phyloP scores from a whole-genome alignment of 2,888 invertebrate species.

The Cheiracanthium punctorium region DNA sequence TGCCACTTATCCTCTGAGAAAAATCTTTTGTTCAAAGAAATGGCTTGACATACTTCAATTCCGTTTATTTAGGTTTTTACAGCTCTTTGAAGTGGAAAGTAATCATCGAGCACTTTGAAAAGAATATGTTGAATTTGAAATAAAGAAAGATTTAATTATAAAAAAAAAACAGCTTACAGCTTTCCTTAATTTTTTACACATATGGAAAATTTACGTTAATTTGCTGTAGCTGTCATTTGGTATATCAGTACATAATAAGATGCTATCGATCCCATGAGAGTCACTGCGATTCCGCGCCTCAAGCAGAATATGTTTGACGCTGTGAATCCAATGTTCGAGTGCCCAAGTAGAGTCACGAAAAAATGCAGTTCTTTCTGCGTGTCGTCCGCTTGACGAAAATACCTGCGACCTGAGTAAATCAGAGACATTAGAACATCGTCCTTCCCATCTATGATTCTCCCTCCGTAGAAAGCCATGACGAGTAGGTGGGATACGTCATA shows the following conservation, averaged over 20 bases:
- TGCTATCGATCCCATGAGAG: slow-evolving; percentile 31
- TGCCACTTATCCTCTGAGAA: too few relatives aligned
- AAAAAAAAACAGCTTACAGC: too few relatives aligned
- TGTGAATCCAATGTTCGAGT: slow-evolving; percentile 33
- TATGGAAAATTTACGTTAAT: too few relatives aligned
- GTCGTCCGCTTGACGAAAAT: neutral
- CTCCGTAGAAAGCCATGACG: neutral
- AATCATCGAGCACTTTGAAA: too few relatives aligned
- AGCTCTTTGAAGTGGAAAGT: too few relatives aligned
- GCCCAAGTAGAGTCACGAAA: slow-evolving; percentile 40
- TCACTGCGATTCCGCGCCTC: slow-evolving; percentile 27
- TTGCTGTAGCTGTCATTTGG: slow-evolving; percentile 25
- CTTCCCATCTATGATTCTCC: slow-evolving; percentile 9
- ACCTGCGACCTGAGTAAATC: neutral
- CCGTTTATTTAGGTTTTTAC: too few relatives aligned
- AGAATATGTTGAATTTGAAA: too few relatives aligned
- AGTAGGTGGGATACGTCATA: neutral
- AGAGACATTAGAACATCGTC: neutral
- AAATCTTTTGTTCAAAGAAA: too few relatives aligned
- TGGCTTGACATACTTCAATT: too few relatives aligned
- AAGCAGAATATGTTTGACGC: slow-evolving; percentile 36
- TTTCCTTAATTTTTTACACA: too few relatives aligned
- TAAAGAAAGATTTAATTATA: too few relatives aligned
- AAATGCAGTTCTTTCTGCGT: slow-evolving; percentile 36
- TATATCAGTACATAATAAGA: slow-evolving; percentile 50